A percentile compares a stretch with the other conserved stretches of the same genome.
Conservation (phyloP, 2,888 invertebrate species). For the Tanytarsus gracilentus region DNA sequence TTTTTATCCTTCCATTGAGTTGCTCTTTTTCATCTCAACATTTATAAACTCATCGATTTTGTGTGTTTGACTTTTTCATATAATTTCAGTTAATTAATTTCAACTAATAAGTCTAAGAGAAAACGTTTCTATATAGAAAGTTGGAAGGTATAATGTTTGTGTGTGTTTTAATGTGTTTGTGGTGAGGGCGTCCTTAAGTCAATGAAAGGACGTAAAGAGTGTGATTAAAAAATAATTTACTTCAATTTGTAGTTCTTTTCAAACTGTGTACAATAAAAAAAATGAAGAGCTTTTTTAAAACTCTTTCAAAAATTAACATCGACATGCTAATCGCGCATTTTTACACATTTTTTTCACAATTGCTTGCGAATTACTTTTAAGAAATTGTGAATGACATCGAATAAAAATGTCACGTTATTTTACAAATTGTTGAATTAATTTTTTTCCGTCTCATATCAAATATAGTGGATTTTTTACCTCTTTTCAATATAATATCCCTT, state of each 20-base stretch:
- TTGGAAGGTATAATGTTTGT: too few species aligned
- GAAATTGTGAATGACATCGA: too few species aligned
- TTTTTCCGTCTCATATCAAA: too few species aligned
- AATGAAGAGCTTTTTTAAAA: neutral
- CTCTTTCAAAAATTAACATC: neutral
- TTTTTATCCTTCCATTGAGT: slow-evolving; percentile 9
- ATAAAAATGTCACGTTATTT: too few species aligned
- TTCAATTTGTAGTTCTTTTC: neutral
- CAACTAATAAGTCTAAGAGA: too few species aligned
- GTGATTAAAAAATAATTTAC: neutral
- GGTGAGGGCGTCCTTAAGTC: neutral
- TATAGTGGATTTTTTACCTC: too few species aligned
- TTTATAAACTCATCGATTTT: neutral
- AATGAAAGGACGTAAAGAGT: neutral
- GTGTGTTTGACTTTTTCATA: neutral
- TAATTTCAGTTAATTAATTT: neutral
- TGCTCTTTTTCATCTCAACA: neutral
- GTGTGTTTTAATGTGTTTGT: too few species aligned
- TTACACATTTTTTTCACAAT: neutral
- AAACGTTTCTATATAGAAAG: too few species aligned
- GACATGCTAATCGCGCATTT: neutral
- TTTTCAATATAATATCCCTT: too few species aligned
- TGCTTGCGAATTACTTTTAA: neutral
- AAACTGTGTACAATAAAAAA: neutral
- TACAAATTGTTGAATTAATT: too few species aligned